Evolutionary conservation across 2,113 vertebrate species (phyloP), one percentile per base, ranked within the genome.

Genomic region (Cheilinus undulatus): DNA sequence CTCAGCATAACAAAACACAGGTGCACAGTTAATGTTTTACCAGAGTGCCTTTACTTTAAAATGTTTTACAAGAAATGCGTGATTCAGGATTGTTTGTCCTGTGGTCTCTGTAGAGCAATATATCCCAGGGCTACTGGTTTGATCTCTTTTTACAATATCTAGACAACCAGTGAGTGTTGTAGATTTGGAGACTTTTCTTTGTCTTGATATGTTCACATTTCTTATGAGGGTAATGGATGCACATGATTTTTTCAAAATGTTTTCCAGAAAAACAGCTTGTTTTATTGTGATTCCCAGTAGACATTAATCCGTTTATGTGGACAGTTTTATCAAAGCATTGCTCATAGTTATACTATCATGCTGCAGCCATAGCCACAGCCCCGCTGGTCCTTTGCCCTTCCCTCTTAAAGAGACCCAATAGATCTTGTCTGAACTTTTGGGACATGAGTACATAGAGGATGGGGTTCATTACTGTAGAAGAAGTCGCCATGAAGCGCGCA

Each of bases 391-490:
- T n/a, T 26, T 75, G 58, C 7, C 24, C 11, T 13, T 50, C 26
- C 23, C 15, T 84, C 59, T 78, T 84, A 26, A 92, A 84, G 24
- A 94, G 72, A 49, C 50, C 74, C 66, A 78, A 42, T 3, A 94
- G 49, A 65, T 94, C 92, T 59, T 89, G 80, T 59, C 92, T 86
- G 83, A 95, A 94, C 86, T 92, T 94, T 24, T 91, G 78, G 1
- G 93, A 94, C 89, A 92, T 91, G 38, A 94, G 91, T 50, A 91
- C 93, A 46, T 94, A 95, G 26, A 94, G 86, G 60, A 93, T 78
- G 32, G 94, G 93, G 73, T 94, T 94, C 48, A 86, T 79, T 43
- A 94, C 90, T 0, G 92, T 93, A 0, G 93, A 93, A 9, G 91
- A 90, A 4, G 85, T 88, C 1, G 93, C 92, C 92, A 88, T 93